Conservation (phyloP, 2,113 vertebrate species). For the Gavia stellata region DNA sequence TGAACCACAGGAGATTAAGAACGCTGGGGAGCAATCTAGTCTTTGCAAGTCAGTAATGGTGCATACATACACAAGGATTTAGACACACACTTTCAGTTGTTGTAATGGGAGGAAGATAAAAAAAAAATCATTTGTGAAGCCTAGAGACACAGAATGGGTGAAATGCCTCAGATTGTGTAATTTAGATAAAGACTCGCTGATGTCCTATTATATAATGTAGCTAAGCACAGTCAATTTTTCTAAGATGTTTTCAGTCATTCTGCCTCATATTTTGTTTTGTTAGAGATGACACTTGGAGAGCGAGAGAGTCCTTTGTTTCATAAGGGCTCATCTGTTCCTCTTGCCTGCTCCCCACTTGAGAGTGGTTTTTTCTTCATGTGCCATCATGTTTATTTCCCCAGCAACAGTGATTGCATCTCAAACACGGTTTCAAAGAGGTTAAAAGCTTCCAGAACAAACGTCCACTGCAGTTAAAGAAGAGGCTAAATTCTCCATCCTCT, state of each 20-base stretch:
- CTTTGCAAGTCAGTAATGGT: background rate
- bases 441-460: background rate
- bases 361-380: background rate
- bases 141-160: background rate
- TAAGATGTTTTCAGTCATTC: conserved; percentile 25
- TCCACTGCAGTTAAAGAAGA: background rate
- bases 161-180: conserved; percentile 2
- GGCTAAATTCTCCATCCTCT: background rate
- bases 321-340: background rate
- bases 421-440: background rate
- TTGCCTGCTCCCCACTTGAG: background rate
- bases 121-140: background rate
- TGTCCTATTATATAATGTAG: background rate
- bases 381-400: conserved; percentile 36
- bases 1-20: background rate
- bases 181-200: conserved; percentile 23
- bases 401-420: background rate
- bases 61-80: background rate
- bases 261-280: conserved; percentile 16
- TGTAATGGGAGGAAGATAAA: background rate
- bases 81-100: background rate
- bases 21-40: background rate
- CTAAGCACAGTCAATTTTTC: conserved; percentile 20
- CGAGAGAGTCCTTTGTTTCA: background rate
- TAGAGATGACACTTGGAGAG: background rate